Conservation (phyloP, 1,140 invertebrate genomes). For the Anoplophora glabripennis region DNA sequence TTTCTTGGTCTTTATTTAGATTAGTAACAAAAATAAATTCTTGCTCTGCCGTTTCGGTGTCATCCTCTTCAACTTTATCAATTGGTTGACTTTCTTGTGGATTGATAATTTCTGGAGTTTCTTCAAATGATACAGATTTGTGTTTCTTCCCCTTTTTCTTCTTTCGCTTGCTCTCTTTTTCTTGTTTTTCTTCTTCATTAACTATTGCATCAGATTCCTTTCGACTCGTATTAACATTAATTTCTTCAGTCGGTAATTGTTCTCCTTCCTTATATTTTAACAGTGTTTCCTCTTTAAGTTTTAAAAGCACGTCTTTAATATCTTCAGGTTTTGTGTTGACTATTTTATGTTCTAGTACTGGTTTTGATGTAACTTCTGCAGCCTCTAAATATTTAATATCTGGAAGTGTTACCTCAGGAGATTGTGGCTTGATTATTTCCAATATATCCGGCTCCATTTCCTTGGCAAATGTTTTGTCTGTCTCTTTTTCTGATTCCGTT, state of each 20-base stretch:
- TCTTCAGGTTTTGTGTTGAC: neutral
- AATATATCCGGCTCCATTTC: neutral
- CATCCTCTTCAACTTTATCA: constrained; percentile 16
- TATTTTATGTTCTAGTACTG: constrained; percentile 8
- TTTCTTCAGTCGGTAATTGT: neutral
- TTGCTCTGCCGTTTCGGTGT: constrained; percentile 25
- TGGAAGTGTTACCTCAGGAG: constrained; percentile 12
- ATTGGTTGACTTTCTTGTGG: constrained; percentile 15
- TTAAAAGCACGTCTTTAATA: constrained; percentile 4
- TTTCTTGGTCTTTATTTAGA: constrained; percentile 7
- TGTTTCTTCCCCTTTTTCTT: constrained; percentile 32
- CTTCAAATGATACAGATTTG: constrained; percentile 42
- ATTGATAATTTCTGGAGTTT: constrained; percentile 35
- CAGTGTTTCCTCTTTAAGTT: constrained; percentile 4
- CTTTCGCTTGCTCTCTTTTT: constrained; percentile 19
- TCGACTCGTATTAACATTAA: neutral
- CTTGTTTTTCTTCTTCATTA: constrained; percentile 1
- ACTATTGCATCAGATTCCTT: neutral
- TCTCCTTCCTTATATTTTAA: constrained; percentile 15
- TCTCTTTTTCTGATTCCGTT: no score
- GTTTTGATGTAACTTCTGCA: constrained; percentile 9
- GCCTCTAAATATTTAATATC: constrained; percentile 10
- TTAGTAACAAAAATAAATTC: constrained; percentile 33
- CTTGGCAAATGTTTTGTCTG: neutral
- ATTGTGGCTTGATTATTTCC: neutral